Percentiles rank a stretch among this genome's conserved stretches.
These are phyloP conservation scores for Coenobita brevimanus DNA, from an alignment of 1,140 invertebrate genomes.

Conservation along the genomic window DNA sequence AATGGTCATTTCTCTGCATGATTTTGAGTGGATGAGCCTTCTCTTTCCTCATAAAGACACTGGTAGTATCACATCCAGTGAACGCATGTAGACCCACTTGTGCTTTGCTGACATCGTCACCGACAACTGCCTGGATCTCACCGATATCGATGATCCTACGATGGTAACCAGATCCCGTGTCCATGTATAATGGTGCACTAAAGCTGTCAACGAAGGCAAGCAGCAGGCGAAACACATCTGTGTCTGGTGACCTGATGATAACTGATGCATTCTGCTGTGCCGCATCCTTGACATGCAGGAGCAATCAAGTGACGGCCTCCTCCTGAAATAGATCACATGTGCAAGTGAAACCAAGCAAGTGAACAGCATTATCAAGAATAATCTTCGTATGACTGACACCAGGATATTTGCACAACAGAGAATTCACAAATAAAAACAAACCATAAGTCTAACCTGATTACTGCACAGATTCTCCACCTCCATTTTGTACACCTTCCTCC, in stretches of 20 bases:
- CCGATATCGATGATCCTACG: background rate
- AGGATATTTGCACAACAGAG: background rate
- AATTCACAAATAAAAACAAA: background rate
- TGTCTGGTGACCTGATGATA: conserved; percentile 21
- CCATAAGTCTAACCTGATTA: background rate
- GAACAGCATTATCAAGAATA: background rate
- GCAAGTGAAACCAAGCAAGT: too few relatives aligned
- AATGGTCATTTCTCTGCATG: too few relatives aligned
- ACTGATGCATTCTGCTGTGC: conserved; percentile 8
- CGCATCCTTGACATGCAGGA: background rate
- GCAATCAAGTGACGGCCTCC: too few relatives aligned
- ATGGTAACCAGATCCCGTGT: background rate
- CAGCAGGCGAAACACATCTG: background rate
- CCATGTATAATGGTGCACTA: conserved; percentile 12
- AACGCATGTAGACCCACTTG: background rate
- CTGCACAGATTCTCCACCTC: conserved; percentile 17
- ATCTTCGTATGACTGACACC: background rate
- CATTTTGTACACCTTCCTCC: conserved; percentile 11
- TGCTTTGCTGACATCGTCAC: conserved; percentile 17
- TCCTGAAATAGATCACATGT: too few relatives aligned
- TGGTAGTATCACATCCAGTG: too few relatives aligned
- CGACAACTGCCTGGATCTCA: too few relatives aligned
- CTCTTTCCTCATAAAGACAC: too few relatives aligned
- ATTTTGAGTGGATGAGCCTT: too few relatives aligned
- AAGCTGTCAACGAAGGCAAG: conserved; percentile 13